Conservation (phyloP, 2,888 invertebrate species). For the Pharmacophagus antenor region DNA sequence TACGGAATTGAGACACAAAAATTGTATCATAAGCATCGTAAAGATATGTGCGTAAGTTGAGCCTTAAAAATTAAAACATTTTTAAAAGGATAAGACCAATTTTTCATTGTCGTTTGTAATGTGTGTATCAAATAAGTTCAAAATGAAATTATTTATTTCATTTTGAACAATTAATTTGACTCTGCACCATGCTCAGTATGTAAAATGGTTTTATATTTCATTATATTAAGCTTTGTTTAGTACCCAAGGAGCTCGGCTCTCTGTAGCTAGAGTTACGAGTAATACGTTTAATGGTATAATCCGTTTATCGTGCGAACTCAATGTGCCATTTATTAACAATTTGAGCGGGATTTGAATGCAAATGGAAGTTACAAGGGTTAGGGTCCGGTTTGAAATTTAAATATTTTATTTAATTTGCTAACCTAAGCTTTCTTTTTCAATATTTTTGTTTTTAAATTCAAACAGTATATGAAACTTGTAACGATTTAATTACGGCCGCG, state of each 20-base stretch:
- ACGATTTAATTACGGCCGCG: too few relatives aligned
- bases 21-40: too few relatives aligned
- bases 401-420: neutral
- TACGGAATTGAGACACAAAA: too few relatives aligned
- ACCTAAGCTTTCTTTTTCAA: neutral
- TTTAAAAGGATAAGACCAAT: too few relatives aligned
- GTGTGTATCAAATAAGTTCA: too few relatives aligned
- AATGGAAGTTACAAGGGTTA: constrained; percentile 14
- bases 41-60: too few relatives aligned
- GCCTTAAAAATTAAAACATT: too few relatives aligned
- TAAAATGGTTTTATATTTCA: neutral
- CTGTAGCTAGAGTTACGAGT: constrained; percentile 6
- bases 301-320: constrained; percentile 20
- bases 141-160: too few relatives aligned
- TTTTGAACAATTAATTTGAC: too few relatives aligned
- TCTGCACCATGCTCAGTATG: too few relatives aligned
- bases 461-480: too few relatives aligned
- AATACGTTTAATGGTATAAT: constrained; percentile 15
- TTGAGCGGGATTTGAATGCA: constrained; percentile 16
- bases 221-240: constrained; percentile 8
- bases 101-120: too few relatives aligned
- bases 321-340: constrained; percentile 15
- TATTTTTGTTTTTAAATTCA: neutral
- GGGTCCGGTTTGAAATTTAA: neutral
- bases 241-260: constrained; percentile 9